Evolutionary conservation across 2,797 vertebrate genomes (phyloP), one percentile per base, ranked within the genome.

Genomic region (Chaenodraco wilsoni): DNA sequence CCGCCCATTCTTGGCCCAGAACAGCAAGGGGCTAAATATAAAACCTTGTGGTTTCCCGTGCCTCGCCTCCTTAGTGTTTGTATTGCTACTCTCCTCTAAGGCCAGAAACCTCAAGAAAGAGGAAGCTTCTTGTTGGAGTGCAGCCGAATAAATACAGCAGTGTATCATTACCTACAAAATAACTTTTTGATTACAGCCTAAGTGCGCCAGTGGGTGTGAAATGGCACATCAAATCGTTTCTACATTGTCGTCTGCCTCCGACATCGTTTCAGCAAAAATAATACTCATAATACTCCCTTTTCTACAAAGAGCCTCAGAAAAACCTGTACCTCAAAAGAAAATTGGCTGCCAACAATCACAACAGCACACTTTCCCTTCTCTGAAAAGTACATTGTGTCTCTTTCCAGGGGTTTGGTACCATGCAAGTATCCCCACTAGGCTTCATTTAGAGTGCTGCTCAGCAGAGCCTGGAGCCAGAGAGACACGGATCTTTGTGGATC

Each of bases 71-170:
- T 68, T 11, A 63, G 50, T 43, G 4, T 63, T 69, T 82, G 44
- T 21, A 21, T 40, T 37, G 69, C 70, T 72, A 12, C 59, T 72
- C 51, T 82, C 43, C 48, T 63, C 50, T 2, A 5, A 52, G 58
- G 58, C 63, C 61, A 67, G 59, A 84, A 78, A 74, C 70, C 80
- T 80, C 61, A 40, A 61, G 71, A 60, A 67, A 73, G 61, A 83
- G 52, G 76, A 76, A 56, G 71, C 43, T 68, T 57, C 66, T 67
- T 16, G 17, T 27, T 27, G 60, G 67, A 71, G 55, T 13, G 60
- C 81, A 79, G 87, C 86, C 85, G 80, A 86, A 81, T 79, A 89
- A 87, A 90, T 83, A 90, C 87, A 89, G 79, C 69, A 84, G 65
- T 52, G 65, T 78, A 27, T 86, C 72, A 77, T 87, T 82, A 81